Evolutionary conservation across 2,888 invertebrate species (phyloP), one percentile per base, ranked within the genome.

Genomic region (Cheilosia soror): DNA sequence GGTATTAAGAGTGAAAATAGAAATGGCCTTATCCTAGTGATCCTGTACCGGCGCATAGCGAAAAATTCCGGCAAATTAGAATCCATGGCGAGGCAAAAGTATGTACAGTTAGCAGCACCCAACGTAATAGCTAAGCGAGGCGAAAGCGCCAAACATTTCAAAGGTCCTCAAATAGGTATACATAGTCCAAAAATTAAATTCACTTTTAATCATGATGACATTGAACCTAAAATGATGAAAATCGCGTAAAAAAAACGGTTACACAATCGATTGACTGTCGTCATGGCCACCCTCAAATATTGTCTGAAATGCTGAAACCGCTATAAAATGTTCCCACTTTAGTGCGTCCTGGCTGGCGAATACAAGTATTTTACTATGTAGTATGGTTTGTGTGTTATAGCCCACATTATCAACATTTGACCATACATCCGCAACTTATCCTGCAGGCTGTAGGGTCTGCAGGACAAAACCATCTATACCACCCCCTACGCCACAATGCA

Each of bases 151-250:
- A 3, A 37, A 7, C 37, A 37, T 11, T 37, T 37, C 11, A 4
- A 37, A 37, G 11, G 1, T 2, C 37, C 37, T 37, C 11, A 3
- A 37, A 4, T 37, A n/a, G n/a, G n/a, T n/a, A n/a, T n/a, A n/a
- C n/a, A n/a, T n/a, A 11, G 1, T 0, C 0, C 3, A 11, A 37
- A 4, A 37, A 37, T 4, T 4, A 37, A 3, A 4, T 37, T 37
- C 37, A 11, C 37, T 37, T 33, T 33, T 33, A 9, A 33, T 33
- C 33, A n/a, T 40, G 29, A 62, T 77, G 77, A 63, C 77, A 77
- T 77, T 77, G 77, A 77, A 77, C 77, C 69, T 77, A 77, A 77
- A 63, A 55, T 63, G 6, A 2, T 53, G 37, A 27, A 65, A 75
- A 57, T 29, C 47, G 65, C 33, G 27, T 60, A 37, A 4, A 33